Evolutionary conservation across 2,888 invertebrate genomes (phyloP).

Genomic region (Cancer borealis): DNA sequence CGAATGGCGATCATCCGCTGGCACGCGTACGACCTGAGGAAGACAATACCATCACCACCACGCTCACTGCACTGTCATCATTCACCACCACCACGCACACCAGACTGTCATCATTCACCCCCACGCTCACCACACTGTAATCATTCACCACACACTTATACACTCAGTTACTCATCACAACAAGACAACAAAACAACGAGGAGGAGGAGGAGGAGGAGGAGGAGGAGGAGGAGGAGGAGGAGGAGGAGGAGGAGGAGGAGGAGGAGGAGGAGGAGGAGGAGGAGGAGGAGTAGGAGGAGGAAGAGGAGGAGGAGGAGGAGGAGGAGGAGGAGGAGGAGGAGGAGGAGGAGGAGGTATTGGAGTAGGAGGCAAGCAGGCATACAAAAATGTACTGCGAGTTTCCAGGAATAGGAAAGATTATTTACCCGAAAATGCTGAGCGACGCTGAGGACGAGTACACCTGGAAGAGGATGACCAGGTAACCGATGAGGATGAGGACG

Average conservation of each 20-base stretch:
- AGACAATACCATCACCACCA: neutral
- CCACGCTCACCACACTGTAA: neutral
- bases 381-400: neutral
- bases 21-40: slow-evolving; percentile 55
- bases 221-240: neutral
- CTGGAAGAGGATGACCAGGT: slow-evolving; percentile 72
- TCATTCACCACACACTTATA: too few relatives aligned
- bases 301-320: too few relatives aligned
- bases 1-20: slow-evolving; percentile 66
- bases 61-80: neutral
- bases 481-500: slow-evolving; percentile 73
- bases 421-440: slow-evolving; percentile 58
- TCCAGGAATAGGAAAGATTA: neutral
- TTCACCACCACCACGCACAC: neutral
- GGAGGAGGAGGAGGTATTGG: neutral
- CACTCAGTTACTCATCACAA: neutral
- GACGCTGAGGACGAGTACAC: slow-evolving; percentile 62
- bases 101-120: neutral
- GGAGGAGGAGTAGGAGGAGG: too few relatives aligned
- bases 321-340: neutral
- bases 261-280: too few relatives aligned
- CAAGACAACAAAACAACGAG: neutral
- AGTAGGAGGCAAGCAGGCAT: neutral
- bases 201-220: neutral
- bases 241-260: neutral